Evolutionary conservation across 1,140 invertebrate species (phyloP).

Genomic region (Vanessa atalanta): DNA sequence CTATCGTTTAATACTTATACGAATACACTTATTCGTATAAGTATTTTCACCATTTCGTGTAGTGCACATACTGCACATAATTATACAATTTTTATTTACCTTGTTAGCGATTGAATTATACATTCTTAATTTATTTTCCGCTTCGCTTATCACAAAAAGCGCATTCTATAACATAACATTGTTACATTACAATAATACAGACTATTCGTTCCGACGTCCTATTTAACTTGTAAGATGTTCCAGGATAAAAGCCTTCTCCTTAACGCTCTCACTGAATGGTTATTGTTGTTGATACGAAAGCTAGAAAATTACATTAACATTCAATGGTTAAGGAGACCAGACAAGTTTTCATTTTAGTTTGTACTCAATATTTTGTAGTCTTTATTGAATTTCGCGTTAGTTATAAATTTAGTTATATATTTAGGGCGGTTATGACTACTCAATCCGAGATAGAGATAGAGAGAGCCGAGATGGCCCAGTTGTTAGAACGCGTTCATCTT

Average conservation of each 20-base stretch:
- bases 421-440: too few relatives aligned
- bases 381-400: background rate
- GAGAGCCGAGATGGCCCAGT: too few relatives aligned
- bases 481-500: too few relatives aligned
- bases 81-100: background rate
- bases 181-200: slow-evolving; percentile 37
- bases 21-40: too few relatives aligned
- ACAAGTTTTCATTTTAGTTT: background rate
- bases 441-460: too few relatives aligned
- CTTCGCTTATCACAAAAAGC: slow-evolving; percentile 29
- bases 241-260: slow-evolving; percentile 34
- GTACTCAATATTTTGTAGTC: background rate
- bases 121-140: background rate
- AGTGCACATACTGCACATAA: too few relatives aligned
- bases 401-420: too few relatives aligned
- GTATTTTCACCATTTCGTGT: too few relatives aligned
- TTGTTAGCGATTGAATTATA: background rate
- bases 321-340: slow-evolving; percentile 11
- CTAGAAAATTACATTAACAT: slow-evolving; percentile 26
- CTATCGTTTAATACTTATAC: too few relatives aligned
- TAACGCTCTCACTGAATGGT: slow-evolving; percentile 18
- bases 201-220: slow-evolving; percentile 21
- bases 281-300: slow-evolving; percentile 17
- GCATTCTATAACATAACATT: slow-evolving; percentile 15
- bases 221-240: slow-evolving; percentile 26